Evolutionary conservation across 2,113 vertebrate genomes (phyloP).

Genomic region (Cnemophilus loriae): DNA sequence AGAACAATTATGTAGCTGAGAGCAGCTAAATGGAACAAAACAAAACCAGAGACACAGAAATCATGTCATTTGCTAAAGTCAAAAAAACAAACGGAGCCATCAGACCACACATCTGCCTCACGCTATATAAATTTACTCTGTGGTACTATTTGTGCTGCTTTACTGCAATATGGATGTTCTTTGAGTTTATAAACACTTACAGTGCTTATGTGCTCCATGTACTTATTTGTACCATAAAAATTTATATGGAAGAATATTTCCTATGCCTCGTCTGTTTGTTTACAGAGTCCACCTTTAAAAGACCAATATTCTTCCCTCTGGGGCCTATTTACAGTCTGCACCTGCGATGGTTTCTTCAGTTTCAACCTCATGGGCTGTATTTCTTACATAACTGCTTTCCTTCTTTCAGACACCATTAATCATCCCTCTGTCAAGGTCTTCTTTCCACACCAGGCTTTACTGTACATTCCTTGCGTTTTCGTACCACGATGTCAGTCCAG

Average conservation of each 20-base stretch:
- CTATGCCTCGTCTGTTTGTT: conserved; percentile 30
- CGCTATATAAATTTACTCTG: not conserved
- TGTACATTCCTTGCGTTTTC: conserved; percentile 60
- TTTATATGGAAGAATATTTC: not conserved
- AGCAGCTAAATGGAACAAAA: conserved; percentile 47
- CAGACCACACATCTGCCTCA: conserved; percentile 49
- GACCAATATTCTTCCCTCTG: not conserved
- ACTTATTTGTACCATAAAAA: conserved; percentile 4
- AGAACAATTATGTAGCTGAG: conserved; percentile 45
- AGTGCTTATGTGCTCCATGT: not conserved
- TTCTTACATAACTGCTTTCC: conserved; percentile 56
- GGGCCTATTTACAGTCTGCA: conserved; percentile 37
- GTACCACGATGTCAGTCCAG: conserved; percentile 29
- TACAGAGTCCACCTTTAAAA: conserved; percentile 28
- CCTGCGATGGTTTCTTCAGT: conserved; percentile 42
- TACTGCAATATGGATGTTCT: not conserved
- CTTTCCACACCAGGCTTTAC: conserved; percentile 55
- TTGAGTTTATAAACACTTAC: not conserved
- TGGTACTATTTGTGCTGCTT: not conserved
- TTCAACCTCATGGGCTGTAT: conserved; percentile 44
- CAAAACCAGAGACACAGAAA: conserved; percentile 10
- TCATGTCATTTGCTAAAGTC: not conserved
- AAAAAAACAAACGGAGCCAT: conserved; percentile 2
- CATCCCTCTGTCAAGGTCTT: conserved; percentile 38
- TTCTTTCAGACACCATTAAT: conserved; percentile 58